Evolutionary conservation across 2,888 invertebrate genomes (phyloP).

Genomic region (Metalampra italica): DNA sequence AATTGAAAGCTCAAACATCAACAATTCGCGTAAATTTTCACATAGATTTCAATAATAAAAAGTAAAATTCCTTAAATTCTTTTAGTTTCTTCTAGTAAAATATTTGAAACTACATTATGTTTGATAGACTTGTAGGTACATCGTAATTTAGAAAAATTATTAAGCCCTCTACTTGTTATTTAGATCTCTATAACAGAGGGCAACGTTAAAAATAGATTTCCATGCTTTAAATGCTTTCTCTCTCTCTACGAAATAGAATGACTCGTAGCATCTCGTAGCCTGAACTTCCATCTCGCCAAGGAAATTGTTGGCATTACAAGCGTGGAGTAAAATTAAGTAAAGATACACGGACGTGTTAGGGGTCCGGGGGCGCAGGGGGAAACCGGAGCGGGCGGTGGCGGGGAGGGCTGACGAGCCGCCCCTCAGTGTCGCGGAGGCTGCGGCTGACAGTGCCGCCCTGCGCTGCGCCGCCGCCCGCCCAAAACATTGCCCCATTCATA

Average conservation of each 20-base stretch:
- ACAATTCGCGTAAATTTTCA: too few species aligned
- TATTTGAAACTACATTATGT: too few species aligned
- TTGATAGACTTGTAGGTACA: too few species aligned
- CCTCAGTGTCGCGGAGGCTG: constrained; percentile 77
- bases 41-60: too few species aligned
- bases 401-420: constrained; percentile 27
- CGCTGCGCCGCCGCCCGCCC: constrained; percentile 45
- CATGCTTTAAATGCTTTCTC: too few species aligned
- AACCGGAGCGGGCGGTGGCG: constrained; percentile 25
- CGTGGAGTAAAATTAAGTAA: constrained; percentile 63
- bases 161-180: too few species aligned
- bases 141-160: too few species aligned
- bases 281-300: constrained; percentile 41
- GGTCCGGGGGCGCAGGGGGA: constrained; percentile 37
- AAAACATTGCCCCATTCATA: constrained; percentile 42
- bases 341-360: constrained; percentile 51
- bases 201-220: too few species aligned
- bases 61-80: too few species aligned
- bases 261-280: constrained; percentile 26
- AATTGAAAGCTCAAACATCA: too few species aligned
- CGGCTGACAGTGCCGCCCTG: constrained; percentile 31
- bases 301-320: constrained; percentile 59
- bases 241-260: constrained; percentile 28
- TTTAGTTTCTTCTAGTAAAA: too few species aligned
- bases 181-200: too few species aligned